phyloP scores from a whole-genome alignment of 2,113 vertebrate species.

The Chlorodrepanis virens region DNA sequence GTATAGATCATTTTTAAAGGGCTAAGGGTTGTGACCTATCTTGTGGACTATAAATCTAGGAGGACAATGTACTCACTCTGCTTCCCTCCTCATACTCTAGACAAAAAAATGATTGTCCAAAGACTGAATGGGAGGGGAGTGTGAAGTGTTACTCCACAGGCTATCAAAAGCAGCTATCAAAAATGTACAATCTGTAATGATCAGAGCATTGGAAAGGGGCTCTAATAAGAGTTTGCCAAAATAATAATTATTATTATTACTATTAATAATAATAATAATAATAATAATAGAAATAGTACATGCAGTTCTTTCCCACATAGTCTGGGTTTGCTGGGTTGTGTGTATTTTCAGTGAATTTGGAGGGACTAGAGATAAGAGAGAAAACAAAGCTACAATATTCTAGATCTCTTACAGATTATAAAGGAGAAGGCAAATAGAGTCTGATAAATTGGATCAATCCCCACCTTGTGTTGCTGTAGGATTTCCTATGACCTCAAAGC shows the following conservation, averaged over 20 bases:
- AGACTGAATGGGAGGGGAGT: neutral
- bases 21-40: conserved; percentile 7
- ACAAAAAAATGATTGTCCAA: neutral
- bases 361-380: neutral
- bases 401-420: neutral
- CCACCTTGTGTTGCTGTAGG: neutral
- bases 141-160: neutral
- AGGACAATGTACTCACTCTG: neutral
- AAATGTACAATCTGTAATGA: neutral
- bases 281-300: neutral
- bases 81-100: neutral
- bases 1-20: conserved; percentile 35
- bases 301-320: neutral
- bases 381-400: neutral
- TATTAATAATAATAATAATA: neutral
- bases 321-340: neutral
- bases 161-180: neutral
- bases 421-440: neutral
- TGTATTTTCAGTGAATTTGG: neutral
- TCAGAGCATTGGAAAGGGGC: neutral
- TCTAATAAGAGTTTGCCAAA: neutral
- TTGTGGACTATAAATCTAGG: conserved; percentile 39
- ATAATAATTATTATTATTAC: neutral
- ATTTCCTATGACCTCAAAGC: neutral
- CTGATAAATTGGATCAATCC: neutral